Conservation (phyloP, 2,797 vertebrate genomes). For the Lepus townsendii region DNA sequence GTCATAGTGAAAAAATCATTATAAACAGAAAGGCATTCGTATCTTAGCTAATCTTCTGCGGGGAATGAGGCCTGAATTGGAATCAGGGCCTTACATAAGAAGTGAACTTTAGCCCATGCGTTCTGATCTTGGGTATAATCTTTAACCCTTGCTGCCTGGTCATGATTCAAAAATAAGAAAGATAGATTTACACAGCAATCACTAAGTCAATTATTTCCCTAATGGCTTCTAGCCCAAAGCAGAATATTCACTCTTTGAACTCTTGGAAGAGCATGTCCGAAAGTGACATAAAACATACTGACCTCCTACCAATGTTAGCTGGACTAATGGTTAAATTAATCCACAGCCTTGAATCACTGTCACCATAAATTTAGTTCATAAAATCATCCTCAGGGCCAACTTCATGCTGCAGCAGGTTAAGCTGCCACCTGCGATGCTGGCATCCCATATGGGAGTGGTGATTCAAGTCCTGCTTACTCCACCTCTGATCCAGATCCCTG, state of each 20-base stretch:
- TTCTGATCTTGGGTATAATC: not conserved
- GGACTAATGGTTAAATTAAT: constrained; percentile 4
- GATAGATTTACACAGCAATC: constrained; percentile 40
- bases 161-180: constrained; percentile 52
- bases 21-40: too few species aligned
- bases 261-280: not conserved
- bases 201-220: constrained; percentile 56
- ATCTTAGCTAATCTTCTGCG: not conserved
- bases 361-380: not conserved
- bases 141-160: not conserved
- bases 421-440: too few species aligned
- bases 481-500: too few species aligned
- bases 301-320: not conserved
- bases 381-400: not conserved
- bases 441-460: too few species aligned
- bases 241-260: constrained; percentile 33
- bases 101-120: not conserved
- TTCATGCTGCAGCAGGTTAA: too few species aligned
- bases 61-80: not conserved
- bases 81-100: not conserved
- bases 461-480: too few species aligned
- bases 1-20: not conserved
- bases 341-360: not conserved
- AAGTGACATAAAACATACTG: not conserved
- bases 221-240: constrained; percentile 14